Evolutionary conservation across 2,888 invertebrate genomes (phyloP).

Genomic region (Nezara viridula): DNA sequence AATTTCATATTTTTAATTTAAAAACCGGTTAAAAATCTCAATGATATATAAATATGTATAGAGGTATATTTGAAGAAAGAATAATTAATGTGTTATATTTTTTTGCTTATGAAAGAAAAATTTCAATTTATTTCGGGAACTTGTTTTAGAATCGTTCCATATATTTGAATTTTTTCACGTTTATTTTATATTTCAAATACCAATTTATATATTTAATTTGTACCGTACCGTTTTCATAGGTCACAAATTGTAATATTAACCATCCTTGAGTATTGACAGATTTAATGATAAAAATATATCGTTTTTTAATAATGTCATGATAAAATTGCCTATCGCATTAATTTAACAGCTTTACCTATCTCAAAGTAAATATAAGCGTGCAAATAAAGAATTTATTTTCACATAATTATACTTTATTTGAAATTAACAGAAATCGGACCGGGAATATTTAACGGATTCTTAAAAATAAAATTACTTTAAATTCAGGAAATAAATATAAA

Average conservation of each 20-base stretch:
- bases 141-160: too few relatives aligned
- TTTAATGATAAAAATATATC: neutral
- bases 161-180: too few relatives aligned
- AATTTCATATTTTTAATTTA: neutral
- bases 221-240: neutral
- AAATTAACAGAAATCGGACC: neutral
- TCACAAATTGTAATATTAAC: neutral
- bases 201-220: neutral
- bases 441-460: too few relatives aligned
- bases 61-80: neutral
- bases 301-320: neutral
- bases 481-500: too few relatives aligned
- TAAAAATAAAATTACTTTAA: too few relatives aligned
- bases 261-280: too few relatives aligned
- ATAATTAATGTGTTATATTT: neutral
- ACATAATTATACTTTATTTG: neutral
- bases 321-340: too few relatives aligned
- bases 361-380: neutral
- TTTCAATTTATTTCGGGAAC: neutral
- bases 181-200: neutral
- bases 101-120: neutral
- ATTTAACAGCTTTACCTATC: too few relatives aligned
- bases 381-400: neutral
- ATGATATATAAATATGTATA: neutral
- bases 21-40: neutral